Evolutionary conservation across 2,888 invertebrate genomes (phyloP), one percentile per base, ranked within the genome.

Genomic region (Idaea biselata): DNA sequence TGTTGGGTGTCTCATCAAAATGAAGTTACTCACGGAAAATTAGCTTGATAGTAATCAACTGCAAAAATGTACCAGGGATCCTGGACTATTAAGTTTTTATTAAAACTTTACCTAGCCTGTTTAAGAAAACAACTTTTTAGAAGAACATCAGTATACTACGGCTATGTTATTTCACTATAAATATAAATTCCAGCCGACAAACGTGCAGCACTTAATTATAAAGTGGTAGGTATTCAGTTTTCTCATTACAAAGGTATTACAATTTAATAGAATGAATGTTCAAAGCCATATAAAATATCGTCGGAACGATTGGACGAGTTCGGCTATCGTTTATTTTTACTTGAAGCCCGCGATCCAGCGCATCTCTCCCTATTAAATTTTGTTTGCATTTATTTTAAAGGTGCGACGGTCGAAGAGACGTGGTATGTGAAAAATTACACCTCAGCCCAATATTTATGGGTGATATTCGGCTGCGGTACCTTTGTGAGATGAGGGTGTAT

Each of bases 391-490:
- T 91, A 91, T 92, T 92, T 92, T 91, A 89, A 92, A 92, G 92
- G 91, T 91, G 92, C 91, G 92, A 91, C 91, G 91, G 86, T 86
- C 90, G 88, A 84, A 82, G 80, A 87, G 91, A 90, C 89, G 84
- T 89, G 92, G 92, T 91, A 92, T 92, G 92, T 92, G 92, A 92
- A 91, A 92, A 92, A 92, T 91, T 92, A 92, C 92, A 92, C 92
- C 91, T 91, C 90, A 88, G 87, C 82, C 91, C 92, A 92, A 92
- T 92, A 92, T 92, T 92, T 92, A 92, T 92, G 92, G 92, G 89
- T 91, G 91, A 92, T 92, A 92, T 92, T 92, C 91, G 91, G 92
- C 91, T 90, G 92, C 91, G 92, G 92, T 88, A 84, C 89, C 92
- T 92, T 92, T 92, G 92, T 92, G 84, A 81, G 86, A 84, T 86